Evolutionary conservation across 2,113 vertebrate genomes (phyloP).

Genomic region (Cottus gobio): DNA sequence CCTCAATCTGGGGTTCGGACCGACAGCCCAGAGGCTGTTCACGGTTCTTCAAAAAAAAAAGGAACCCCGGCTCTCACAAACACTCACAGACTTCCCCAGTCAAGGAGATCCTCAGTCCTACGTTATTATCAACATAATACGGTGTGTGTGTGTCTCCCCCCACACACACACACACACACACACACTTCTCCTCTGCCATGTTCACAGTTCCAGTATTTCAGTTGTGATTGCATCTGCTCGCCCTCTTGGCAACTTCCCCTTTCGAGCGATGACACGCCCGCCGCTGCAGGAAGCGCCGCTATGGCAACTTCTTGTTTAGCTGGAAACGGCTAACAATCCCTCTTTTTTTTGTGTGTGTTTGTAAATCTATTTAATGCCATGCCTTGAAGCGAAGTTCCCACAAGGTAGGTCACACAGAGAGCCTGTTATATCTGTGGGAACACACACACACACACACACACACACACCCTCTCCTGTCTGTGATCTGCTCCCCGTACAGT

Average conservation of each 20-base stretch:
- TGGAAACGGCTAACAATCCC: slow-evolving; percentile 71
- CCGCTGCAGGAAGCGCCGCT: slow-evolving; percentile 64
- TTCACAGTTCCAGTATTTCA: slow-evolving; percentile 14
- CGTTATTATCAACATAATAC: not conserved
- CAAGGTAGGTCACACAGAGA: slow-evolving; percentile 80
- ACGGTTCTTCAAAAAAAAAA: not conserved
- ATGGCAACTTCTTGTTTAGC: slow-evolving; percentile 66
- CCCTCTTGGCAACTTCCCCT: slow-evolving; percentile 26
- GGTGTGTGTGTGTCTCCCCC: not conserved
- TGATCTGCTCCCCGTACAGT: slow-evolving; percentile 51
- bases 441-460: slow-evolving; percentile 36
- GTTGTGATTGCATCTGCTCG: slow-evolving; percentile 29
- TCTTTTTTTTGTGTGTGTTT: slow-evolving; percentile 67
- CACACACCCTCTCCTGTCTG: slow-evolving; percentile 60
- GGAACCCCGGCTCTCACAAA: slow-evolving; percentile 1
- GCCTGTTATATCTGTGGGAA: slow-evolving; percentile 69
- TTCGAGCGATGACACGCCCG: slow-evolving; percentile 27
- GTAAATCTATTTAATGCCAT: slow-evolving; percentile 75
- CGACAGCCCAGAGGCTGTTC: slow-evolving; percentile 27
- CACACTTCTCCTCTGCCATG: not conserved
- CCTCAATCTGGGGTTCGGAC: slow-evolving; percentile 66
- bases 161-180: too few relatives aligned
- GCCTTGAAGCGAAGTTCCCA: slow-evolving; percentile 82
- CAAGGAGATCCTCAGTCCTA: not conserved
- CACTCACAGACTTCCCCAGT: not conserved